Percentiles rank a stretch among this genome's conserved stretches.
Conservation (phyloP, 2,888 invertebrate genomes). For the Hipparchia semele region DNA sequence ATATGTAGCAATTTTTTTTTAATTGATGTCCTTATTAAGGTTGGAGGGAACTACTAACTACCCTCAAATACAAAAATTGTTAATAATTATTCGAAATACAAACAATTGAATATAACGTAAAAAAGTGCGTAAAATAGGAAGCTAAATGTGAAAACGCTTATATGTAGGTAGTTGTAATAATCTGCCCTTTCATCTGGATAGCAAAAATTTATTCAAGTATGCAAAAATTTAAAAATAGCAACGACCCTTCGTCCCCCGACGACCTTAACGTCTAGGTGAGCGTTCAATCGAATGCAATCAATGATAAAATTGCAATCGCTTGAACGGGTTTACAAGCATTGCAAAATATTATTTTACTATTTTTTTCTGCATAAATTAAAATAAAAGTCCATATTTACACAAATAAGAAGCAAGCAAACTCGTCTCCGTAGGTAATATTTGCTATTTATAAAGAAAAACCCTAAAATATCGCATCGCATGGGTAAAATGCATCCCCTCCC, state of each 20-base stretch:
- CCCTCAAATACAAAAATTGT: constrained; percentile 3
- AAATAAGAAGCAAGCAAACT: constrained; percentile 8
- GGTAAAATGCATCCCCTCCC: constrained; percentile 82
- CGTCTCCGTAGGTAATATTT: not conserved
- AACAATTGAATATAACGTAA: not conserved
- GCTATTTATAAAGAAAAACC: constrained; percentile 47
- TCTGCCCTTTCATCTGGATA: constrained; percentile 42
- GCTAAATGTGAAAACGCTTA: constrained; percentile 6
- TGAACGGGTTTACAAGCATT: constrained; percentile 46
- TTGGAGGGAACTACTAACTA: not conserved
- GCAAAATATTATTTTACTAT: constrained; percentile 37
- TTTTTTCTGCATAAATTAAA: constrained; percentile 20
- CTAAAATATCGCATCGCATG: constrained; percentile 77
- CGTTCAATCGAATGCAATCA: constrained; percentile 73
- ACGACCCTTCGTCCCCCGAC: constrained; percentile 53
- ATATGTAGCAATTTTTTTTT: too few species aligned
- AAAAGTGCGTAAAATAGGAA: not conserved
- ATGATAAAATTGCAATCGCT: constrained; percentile 63
- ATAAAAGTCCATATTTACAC: not conserved
- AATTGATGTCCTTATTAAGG: not conserved
- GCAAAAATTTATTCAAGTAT: constrained; percentile 43
- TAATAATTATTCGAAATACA: not conserved
- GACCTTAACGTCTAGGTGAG: constrained; percentile 67
- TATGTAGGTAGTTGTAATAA: constrained; percentile 40
- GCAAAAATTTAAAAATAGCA: constrained; percentile 63